These are phyloP conservation scores for Acromyrmex echinatior DNA, from an alignment of 1,140 invertebrate genomes.

Conservation along the genomic window DNA sequence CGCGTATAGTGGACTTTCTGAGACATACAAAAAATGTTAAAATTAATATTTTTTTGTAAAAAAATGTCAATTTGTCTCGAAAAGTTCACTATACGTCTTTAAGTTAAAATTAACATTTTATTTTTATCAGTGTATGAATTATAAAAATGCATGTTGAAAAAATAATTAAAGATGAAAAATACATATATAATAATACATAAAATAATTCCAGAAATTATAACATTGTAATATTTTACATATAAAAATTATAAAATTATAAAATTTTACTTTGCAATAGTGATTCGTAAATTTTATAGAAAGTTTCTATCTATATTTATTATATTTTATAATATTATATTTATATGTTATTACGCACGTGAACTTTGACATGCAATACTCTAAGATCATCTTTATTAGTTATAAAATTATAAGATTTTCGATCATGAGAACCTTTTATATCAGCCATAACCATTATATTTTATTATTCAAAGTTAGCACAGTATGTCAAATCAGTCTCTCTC, in stretches of 20 bases:
- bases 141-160: not conserved
- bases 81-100: no score
- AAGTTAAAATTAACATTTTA: no score
- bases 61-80: no score
- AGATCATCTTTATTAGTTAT: conserved; percentile 15
- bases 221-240: not conserved
- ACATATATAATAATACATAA: not conserved
- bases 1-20: no score
- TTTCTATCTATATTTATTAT: not conserved
- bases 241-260: conserved; percentile 8
- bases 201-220: not conserved
- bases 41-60: no score
- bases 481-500: not conserved
- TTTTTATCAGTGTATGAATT: not conserved
- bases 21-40: no score
- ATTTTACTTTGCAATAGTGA: not conserved
- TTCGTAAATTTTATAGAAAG: not conserved
- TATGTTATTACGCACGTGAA: not conserved
- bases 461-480: conserved; percentile 16
- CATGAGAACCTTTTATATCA: not conserved
- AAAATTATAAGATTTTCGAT: conserved; percentile 2
- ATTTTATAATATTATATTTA: not conserved
- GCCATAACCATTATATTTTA: no score
- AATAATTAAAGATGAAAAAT: not conserved
- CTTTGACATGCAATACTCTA: not conserved